Conservation (phyloP, 2,113 vertebrate species). For the Cebus imitator region DNA sequence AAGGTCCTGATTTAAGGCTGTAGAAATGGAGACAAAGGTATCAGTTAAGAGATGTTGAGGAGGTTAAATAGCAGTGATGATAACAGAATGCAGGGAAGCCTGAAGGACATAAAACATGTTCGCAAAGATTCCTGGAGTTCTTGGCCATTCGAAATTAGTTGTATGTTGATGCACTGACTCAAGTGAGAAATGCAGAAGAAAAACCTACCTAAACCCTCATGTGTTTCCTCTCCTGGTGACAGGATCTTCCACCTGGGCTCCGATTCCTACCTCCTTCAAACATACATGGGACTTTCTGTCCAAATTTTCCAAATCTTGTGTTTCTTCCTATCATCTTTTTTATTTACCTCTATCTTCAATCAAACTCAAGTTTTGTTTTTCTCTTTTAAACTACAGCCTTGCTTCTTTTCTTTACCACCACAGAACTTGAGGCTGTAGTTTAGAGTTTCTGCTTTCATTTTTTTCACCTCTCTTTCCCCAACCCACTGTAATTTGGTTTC, state of each 20-base stretch:
- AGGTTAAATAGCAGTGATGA: not conserved
- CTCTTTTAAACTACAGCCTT: not conserved
- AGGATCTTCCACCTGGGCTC: not conserved
- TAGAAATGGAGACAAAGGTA: not conserved
- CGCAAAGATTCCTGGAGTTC: not conserved
- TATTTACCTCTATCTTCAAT: not conserved
- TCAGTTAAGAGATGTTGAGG: not conserved
- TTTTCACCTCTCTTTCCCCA: not conserved
- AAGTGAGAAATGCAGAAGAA: not conserved
- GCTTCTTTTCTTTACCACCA: not conserved
- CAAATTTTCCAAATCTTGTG: not conserved
- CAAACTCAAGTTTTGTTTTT: not conserved
- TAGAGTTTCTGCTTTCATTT: conserved; percentile 10
- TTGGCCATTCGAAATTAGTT: not conserved
- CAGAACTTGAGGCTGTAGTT: not conserved
- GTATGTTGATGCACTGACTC: not conserved
- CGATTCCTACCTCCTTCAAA: not conserved
- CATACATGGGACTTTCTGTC: not conserved
- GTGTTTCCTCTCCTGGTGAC: not conserved
- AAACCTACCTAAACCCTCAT: not conserved
- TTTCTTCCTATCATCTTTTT: not conserved
- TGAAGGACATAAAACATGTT: not conserved
- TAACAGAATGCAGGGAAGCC: not conserved
- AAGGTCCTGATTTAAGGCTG: not conserved
- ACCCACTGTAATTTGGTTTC: not conserved